A percentile compares a stretch with the other conserved stretches of the same genome.
Conservation (phyloP, 2,797 vertebrate species). For the Varecia variegata region DNA sequence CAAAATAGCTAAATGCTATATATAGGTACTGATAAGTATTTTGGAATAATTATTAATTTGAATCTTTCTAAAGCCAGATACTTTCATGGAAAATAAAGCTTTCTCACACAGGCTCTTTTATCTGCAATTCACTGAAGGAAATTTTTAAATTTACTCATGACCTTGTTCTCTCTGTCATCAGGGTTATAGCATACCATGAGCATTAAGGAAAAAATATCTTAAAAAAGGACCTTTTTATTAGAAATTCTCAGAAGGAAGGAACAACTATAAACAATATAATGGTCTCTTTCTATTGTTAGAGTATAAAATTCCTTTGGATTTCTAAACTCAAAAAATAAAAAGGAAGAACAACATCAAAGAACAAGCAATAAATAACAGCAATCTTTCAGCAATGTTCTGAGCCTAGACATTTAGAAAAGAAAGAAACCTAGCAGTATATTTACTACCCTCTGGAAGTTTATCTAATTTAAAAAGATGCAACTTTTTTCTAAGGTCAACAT, state of each 20-base stretch:
- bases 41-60: neutral
- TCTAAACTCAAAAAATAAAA: neutral
- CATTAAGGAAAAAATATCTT: neutral
- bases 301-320: neutral
- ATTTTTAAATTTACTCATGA: neutral
- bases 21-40: neutral
- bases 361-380: neutral
- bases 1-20: neutral
- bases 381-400: fast-evolving
- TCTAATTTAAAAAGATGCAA: neutral
- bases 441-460: neutral
- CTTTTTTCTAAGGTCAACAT: fast-evolving
- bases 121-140: neutral
- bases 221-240: neutral
- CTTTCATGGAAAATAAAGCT: neutral
- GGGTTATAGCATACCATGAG: neutral
- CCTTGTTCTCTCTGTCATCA: too few species aligned
- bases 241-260: neutral
- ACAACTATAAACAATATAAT: fast-evolving
- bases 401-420: neutral
- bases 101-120: neutral
- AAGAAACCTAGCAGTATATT: fast-evolving
- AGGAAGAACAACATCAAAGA: neutral
- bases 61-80: neutral
- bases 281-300: neutral